Base-by-base conservation (phyloP, 2,797 vertebrate species). In the Alauda arvensis region DNA sequence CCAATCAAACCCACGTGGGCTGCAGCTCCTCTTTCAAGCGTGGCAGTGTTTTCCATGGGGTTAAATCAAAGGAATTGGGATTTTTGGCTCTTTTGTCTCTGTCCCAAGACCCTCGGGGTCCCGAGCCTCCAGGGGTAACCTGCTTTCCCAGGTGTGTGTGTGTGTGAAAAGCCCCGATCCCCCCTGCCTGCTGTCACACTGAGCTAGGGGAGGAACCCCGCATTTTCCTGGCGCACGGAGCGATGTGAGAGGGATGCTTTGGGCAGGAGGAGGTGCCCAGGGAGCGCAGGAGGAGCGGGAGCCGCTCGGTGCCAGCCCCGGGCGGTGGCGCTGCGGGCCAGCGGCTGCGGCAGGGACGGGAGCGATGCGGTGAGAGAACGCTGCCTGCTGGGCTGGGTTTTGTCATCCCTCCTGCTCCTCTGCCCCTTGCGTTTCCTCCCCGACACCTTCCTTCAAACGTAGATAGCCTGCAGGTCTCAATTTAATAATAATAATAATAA, bases 181-280 rank as follows among this genome's bases (percentile, higher is more conserved):
- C 19, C 17, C 5, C 34, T 4, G 29, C 3, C 56, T 23, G 10
- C 12, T 34, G 29, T 23, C 42, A 34, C 40, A 18, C 0, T 6
- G 31, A 62, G n/a, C 16, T 16, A 31, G 6, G 23, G 9, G 25
- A 19, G 1, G 15, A 62, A 76, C 9, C 19, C 2, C 9, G 37
- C 2, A 0, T 15, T 12, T 65, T 29, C 23, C 2, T 5, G 49
- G 7, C 34, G 8, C 21, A 3, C 29, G 10, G 4, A 34, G 6
- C 25, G 11, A 31, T 9, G 10, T 1, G 1, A 24, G 28, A 17
- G 3, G 12, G 2, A 1, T 6, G 24, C 15, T 70, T 37, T 26
- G 53, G 39, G 8, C 37, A 37, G 37, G 37, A 37, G 37, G 37
- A 37, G 37, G 37, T 37, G 37, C 37, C 37, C 8, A 37, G 34